These are phyloP conservation scores for Lateolabrax maculatus DNA, from an alignment of 2,797 vertebrate species.

Conservation along the genomic window DNA sequence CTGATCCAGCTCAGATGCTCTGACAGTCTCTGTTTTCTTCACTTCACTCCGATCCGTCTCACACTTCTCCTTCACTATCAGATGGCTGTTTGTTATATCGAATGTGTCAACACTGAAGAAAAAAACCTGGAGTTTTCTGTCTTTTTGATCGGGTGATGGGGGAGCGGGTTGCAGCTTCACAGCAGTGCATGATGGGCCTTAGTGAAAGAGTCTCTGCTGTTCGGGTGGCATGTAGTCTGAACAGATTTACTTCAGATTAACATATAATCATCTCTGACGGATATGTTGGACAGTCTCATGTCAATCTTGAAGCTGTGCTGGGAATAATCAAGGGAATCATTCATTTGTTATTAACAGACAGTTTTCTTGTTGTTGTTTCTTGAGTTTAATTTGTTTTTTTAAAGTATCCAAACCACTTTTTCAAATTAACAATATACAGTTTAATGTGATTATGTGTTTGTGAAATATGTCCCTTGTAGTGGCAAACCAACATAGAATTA, in stretches of 20 bases:
- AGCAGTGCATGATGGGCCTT: conserved; percentile 28
- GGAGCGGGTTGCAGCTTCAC: background rate
- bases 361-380: too few species aligned
- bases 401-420: background rate
- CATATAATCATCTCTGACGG: background rate
- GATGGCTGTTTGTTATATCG: conserved; percentile 28
- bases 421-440: background rate
- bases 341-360: too few species aligned
- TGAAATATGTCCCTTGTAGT: background rate
- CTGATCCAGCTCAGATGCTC: conserved; percentile 26
- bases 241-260: background rate
- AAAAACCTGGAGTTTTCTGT: conserved; percentile 26
- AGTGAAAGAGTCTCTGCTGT: background rate
- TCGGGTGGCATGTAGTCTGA: background rate
- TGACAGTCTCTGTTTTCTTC: conserved; percentile 39
- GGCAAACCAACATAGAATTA: background rate
- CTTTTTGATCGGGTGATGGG: background rate
- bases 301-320: too few species aligned
- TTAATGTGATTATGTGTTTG: background rate
- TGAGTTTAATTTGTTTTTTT: background rate
- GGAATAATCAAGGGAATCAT: too few species aligned
- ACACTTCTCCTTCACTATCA: conserved; percentile 25
- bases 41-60: conserved; percentile 16
- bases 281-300: background rate
- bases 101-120: conserved; percentile 24